phyloP scores from a whole-genome alignment of 2,797 vertebrate species.

The Hapalemur alaotrensis region DNA sequence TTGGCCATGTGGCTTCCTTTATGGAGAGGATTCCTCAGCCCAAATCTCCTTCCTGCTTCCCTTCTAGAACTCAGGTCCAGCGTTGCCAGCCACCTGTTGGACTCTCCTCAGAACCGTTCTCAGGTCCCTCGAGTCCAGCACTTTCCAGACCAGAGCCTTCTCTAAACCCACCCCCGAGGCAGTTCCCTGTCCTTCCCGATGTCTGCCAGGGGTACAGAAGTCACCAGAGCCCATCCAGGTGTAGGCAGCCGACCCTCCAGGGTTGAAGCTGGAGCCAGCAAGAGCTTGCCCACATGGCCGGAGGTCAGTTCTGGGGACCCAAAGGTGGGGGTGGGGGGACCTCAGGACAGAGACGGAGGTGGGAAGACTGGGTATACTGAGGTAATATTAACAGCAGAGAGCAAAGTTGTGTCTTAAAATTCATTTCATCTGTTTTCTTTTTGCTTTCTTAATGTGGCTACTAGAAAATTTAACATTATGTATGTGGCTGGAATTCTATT shows the following conservation, averaged over 20 bases:
- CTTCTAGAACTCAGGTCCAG: not conserved
- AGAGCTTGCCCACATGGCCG: not conserved
- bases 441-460: not conserved
- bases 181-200: not conserved
- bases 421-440: not conserved
- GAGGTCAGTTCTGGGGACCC: not conserved
- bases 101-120: too few relatives aligned
- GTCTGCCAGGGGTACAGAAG: not conserved
- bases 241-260: not conserved
- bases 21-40: not conserved
- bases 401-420: not conserved
- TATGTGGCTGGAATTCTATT: not conserved
- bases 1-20: not conserved
- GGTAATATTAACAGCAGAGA: not conserved
- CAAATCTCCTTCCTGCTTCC: not conserved
- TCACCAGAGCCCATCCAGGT: not conserved
- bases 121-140: not conserved
- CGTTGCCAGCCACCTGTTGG: not conserved
- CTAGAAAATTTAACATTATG: not conserved
- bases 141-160: not conserved
- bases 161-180: not conserved
- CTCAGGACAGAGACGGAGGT: not conserved
- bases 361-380: not conserved
- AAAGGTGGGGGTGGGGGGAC: too few relatives aligned
- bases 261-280: not conserved